Evolutionary conservation across 2,888 invertebrate species (phyloP).

Genomic region (Ochropacha duplaris): DNA sequence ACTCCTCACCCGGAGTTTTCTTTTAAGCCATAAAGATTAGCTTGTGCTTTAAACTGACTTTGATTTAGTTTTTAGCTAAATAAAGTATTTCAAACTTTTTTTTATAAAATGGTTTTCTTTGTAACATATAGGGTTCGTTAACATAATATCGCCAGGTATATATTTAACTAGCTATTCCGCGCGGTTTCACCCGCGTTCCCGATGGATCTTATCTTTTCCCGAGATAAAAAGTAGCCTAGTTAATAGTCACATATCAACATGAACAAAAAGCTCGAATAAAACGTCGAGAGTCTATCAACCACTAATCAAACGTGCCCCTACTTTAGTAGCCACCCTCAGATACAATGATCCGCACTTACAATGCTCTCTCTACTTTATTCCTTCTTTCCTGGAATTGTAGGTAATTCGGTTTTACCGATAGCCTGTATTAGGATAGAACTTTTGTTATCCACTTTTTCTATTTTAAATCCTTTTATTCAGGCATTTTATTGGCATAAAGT

Average conservation of each 20-base stretch:
- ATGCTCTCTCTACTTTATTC: constrained; percentile 9
- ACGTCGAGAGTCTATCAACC: constrained; percentile 4
- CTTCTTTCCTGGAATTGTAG: constrained; percentile 7
- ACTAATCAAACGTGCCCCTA: constrained; percentile 8
- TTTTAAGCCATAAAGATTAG: constrained; percentile 28
- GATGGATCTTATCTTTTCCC: too few species aligned
- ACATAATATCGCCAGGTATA: too few species aligned
- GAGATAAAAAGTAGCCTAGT: too few species aligned
- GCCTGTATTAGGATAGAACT: not conserved
- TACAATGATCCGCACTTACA: constrained; percentile 26
- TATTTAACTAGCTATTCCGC: too few species aligned
- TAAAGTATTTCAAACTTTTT: not conserved
- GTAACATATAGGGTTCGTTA: too few species aligned
- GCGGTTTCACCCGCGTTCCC: too few species aligned
- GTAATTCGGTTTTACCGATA: not conserved
- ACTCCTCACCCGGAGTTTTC: constrained; percentile 22
- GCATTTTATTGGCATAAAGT: too few species aligned
- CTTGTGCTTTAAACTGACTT: constrained; percentile 12
- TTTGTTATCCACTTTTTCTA: not conserved
- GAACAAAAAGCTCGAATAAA: constrained; percentile 1
- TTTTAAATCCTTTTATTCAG: not conserved
- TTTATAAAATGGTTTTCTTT: too few species aligned
- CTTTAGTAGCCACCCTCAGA: constrained; percentile 11
- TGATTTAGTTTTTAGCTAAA: constrained; percentile 23
- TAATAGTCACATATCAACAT: not conserved